Evolutionary conservation across 2,113 vertebrate genomes (phyloP), one percentile per base, ranked within the genome.

Genomic region (Bos indicus): DNA sequence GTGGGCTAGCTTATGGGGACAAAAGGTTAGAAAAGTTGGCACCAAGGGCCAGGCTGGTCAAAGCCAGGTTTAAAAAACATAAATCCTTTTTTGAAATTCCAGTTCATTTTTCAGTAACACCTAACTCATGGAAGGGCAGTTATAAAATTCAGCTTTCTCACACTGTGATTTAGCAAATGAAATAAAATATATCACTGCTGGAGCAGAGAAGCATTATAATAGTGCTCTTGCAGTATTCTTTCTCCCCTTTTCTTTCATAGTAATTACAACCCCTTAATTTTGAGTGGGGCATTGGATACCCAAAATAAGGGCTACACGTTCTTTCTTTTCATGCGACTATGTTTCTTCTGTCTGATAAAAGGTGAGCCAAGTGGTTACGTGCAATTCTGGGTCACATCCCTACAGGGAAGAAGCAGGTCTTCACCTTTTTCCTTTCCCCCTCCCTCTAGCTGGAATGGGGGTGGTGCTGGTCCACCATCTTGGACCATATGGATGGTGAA

Each of bases 91-190:
- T 6, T 51, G 43, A 91, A 90, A 87, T 67, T 81, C n/a, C 28
- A 64, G 82, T 96, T 97, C 16, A 17, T 92, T 86, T 97, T 89
- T 93, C 14, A 62, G 19, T 25, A 71, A 62, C 56, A 95, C 15
- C 14, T 30, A 94, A 56, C 62, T 93, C 28, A 26, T 46, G 8
- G 62, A 57, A 92, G 33, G 78, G 25, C 52, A 60, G 56, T 36
- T 83, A 21, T 46, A 90, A 97, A 90, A 91, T 57, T 64, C 67
- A 64, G 46, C 78, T 91, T 91, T 67, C 81, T 90, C 43, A 51
- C 43, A 33, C 33, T 71, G 25, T 25, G 60, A 94, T 59, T 86
- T 83, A 78, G 46, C 36, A 82, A 86, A 84, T 88, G 25, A 98
- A 95, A 57, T 77, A 82, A 85, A 95, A 30, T 12, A 13, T 78